These are phyloP conservation scores for Syngnathus floridae DNA, from an alignment of 2,113 vertebrate species.

Conservation along the genomic window DNA sequence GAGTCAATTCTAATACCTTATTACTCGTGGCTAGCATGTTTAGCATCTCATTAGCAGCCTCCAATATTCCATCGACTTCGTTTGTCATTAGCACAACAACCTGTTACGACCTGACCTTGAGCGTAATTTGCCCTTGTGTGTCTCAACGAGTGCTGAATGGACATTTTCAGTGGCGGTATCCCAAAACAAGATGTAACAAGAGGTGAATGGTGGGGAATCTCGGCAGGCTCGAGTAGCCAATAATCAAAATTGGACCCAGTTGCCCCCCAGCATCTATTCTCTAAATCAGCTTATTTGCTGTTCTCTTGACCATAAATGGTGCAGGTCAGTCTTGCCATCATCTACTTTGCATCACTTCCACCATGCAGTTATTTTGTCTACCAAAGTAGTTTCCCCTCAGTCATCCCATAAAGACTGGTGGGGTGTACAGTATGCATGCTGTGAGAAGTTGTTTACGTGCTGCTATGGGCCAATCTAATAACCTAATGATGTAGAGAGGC, in stretches of 20 bases:
- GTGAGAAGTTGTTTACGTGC: conserved; percentile 64
- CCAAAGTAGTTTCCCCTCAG: conserved; percentile 52
- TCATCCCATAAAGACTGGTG: conserved; percentile 63
- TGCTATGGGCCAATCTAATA: conserved; percentile 65
- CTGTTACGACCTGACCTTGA: conserved; percentile 47
- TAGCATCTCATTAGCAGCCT: conserved; percentile 64
- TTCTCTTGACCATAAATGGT: conserved; percentile 48
- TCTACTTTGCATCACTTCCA: conserved; percentile 37
- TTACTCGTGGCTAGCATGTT: conserved; percentile 53
- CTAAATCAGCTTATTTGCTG: conserved; percentile 49
- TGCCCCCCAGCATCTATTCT: conserved; percentile 41
- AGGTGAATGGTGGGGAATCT: conserved; percentile 37
- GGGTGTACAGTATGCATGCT: conserved; percentile 35
- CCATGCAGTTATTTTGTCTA: conserved; percentile 59
- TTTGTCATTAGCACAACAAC: no score
- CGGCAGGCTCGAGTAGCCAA: conserved; percentile 47
- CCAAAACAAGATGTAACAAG: conserved; percentile 56
- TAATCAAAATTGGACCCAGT: conserved; percentile 57
- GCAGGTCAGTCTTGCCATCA: conserved; percentile 44
- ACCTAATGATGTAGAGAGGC: conserved; percentile 64
- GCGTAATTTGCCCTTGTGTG: conserved; percentile 44
- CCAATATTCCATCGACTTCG: conserved; percentile 45
- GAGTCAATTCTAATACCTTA: conserved; percentile 42
- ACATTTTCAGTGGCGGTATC: conserved; percentile 50
- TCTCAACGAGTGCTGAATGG: conserved; percentile 59